Evolutionary conservation across 2,888 invertebrate species (phyloP), one percentile per base, ranked within the genome.

Genomic region (Nesidiocoris tenuis): DNA sequence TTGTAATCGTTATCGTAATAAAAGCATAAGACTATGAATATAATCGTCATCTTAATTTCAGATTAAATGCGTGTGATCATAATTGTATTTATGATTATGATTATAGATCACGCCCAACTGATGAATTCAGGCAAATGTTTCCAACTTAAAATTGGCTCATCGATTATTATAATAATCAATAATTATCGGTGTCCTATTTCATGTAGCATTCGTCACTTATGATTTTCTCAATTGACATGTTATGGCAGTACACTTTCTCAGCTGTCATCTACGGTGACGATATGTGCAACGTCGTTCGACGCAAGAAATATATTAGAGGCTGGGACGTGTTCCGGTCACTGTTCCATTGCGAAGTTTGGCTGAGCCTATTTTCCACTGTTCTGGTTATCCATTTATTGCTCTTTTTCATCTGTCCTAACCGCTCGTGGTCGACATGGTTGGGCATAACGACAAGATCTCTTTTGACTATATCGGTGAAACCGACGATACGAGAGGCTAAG

Each of bases 191-290:
- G n/a, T n/a, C n/a, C n/a, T n/a, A n/a, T n/a, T n/a, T n/a, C n/a
- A n/a, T n/a, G n/a, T n/a, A n/a, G n/a, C n/a, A n/a, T n/a, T n/a
- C n/a, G n/a, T n/a, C n/a, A n/a, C n/a, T n/a, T n/a, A n/a, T n/a
- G n/a, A n/a, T n/a, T n/a, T n/a, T n/a, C n/a, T n/a, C n/a, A n/a
- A n/a, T n/a, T n/a, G n/a, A n/a, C n/a, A n/a, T n/a, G n/a, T n/a
- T n/a, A n/a, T 74, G 56, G 7, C 56, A 74, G 72, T 61, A 56
- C 63, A 61, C 22, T 17, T 55, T 65, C 55, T 57, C 65, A n/a
- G n/a, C 19, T 2, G 57, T 74, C 12, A 65, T 74, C 5, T 74
- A 74, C 25, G 74, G 74, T 7, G 74, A 74, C 54, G 65, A 65
- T 17, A 65, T 74, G 9, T 74, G 74, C 74, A 18, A 22, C 19